These are phyloP conservation scores for Proterorhinus semilunaris DNA, from an alignment of 2,113 vertebrate genomes.

Conservation along the genomic window DNA sequence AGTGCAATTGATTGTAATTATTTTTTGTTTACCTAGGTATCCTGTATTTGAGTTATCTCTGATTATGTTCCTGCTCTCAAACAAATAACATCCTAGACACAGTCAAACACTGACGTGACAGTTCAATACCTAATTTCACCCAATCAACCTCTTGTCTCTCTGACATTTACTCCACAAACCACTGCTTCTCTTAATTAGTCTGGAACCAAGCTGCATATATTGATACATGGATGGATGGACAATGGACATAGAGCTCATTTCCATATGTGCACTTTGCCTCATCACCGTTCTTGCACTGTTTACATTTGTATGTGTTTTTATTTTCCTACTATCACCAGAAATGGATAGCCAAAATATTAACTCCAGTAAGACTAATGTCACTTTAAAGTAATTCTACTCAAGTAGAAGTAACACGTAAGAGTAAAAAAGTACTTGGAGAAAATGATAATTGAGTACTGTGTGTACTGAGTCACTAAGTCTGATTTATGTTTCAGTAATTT, in stretches of 20 bases:
- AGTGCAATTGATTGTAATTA: constrained; percentile 60
- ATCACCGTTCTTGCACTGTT: background rate
- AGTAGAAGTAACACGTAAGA: too few relatives aligned
- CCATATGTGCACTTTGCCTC: background rate
- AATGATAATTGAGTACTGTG: too few relatives aligned
- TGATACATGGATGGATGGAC: constrained; percentile 3
- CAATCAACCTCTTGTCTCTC: constrained; percentile 44
- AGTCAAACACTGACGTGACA: constrained; percentile 26
- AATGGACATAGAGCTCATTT: background rate
- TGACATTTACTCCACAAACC: constrained; percentile 34
- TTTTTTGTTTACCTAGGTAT: constrained; percentile 37
- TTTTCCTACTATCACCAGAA: background rate
- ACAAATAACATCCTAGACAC: constrained; percentile 25
- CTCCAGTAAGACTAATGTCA: too few relatives aligned
- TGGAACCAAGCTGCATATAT: constrained; percentile 13
- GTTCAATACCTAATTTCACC: constrained; percentile 64
- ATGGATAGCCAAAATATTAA: too few relatives aligned
- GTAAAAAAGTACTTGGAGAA: too few relatives aligned
- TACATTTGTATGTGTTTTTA: background rate
- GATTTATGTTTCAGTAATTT: too few relatives aligned
- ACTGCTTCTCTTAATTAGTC: constrained; percentile 25
- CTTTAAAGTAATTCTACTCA: too few relatives aligned
- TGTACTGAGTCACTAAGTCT: too few relatives aligned
- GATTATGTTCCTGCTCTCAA: constrained; percentile 19
- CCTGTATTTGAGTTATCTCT: constrained; percentile 21